Conservation (phyloP, 2,797 vertebrate genomes). For the Premnoplex brunnescens region DNA sequence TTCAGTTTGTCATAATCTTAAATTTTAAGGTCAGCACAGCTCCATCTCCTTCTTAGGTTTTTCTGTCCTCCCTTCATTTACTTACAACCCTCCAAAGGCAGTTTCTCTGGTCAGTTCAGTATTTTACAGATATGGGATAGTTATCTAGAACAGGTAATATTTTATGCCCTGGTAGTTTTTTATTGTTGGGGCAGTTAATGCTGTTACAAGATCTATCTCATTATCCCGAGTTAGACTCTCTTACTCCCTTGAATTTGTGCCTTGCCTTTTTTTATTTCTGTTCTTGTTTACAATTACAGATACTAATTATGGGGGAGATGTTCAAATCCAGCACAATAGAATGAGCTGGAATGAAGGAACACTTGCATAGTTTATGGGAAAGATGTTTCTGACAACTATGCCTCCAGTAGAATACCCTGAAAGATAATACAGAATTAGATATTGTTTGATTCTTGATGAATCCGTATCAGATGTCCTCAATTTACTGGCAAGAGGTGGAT, state of each 20-base stretch:
- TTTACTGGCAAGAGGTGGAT: not conserved
- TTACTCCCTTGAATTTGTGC: not conserved
- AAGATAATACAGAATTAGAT: constrained; percentile 17
- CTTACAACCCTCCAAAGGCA: not conserved
- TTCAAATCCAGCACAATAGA: constrained; percentile 32
- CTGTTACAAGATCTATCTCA: not conserved
- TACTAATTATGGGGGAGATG: constrained; percentile 20
- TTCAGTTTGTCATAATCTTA: not conserved
- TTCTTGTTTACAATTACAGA: constrained; percentile 38
- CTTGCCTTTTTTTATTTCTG: constrained; percentile 8
- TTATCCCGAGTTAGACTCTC: not conserved
- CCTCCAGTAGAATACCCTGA: not conserved
- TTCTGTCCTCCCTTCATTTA: not conserved
- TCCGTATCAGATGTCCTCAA: not conserved
- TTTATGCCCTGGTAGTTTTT: not conserved
- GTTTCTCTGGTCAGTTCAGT: not conserved
- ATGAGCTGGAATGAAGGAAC: constrained; percentile 22
- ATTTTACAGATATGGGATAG: not conserved
- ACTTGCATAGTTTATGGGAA: not conserved
- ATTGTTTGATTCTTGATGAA: not conserved
- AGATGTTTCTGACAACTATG: not conserved
- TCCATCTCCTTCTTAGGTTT: not conserved
- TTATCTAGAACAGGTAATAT: not conserved
- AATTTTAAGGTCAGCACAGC: not conserved
- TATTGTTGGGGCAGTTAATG: not conserved